Base-by-base conservation (phyloP, 2,888 invertebrate species). In the Andrena chrysosceles region DNA sequence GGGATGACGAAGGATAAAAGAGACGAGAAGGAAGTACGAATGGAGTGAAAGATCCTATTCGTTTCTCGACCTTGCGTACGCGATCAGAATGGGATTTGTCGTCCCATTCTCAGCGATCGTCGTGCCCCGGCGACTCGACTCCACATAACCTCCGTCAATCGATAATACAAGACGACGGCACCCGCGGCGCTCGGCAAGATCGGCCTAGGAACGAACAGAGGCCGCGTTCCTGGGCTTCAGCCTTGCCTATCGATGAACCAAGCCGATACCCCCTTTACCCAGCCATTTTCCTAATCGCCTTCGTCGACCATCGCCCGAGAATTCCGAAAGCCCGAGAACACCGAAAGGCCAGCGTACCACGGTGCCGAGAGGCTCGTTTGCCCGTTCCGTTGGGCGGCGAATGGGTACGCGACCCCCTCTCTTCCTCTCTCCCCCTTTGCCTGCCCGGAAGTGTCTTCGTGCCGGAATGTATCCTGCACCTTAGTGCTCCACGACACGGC, bases 91-190 rank as follows among this genome's bases (percentile, higher is more conserved):
- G 74, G 62, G 52, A 66, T 78, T 64, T 56, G 64, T 52, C 59
- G 54, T 71, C 72, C 42, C 59, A 54, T 84, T 75, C 26, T 72
- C 35, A 23, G 71, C 59, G 75, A 84, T 77, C 81, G 82, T 60
- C 77, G 80, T 86, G 88, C 72, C 88, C 88, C 83, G 80, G 87
- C 87, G 79, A 87, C 82, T 88, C 81, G 85, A 73, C 85, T 78
- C 81, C 84, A 89, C 89, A 80, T 88, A 88, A 88, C 87, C 87
- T 89, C 79, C 87, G 87, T 89, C 87, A 87, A 88, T 88, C 88
- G 88, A 88, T 88, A 88, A 83, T 89, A 89, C 89, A 78, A 87
- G 89, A 88, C 88, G 89, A 89, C 85, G 81, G 85, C 85, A 87
- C 83, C 76, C 83, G 87, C 87, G 87, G 81, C 88, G 85, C 89